phyloP scores from a whole-genome alignment of 2,113 vertebrate genomes.

The Pterocles orientalis region DNA sequence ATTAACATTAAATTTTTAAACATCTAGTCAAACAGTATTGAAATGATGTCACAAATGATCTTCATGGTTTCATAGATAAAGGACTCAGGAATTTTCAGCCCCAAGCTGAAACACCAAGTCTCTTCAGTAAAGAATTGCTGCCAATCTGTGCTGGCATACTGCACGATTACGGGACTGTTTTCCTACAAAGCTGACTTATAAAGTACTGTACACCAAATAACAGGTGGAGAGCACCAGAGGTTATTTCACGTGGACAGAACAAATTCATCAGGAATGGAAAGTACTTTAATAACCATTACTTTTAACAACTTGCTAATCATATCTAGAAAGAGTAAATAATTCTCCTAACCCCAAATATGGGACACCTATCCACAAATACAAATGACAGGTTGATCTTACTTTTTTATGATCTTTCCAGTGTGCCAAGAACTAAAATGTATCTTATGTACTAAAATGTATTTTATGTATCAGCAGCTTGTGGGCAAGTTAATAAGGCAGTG shows the following conservation, averaged over 20 bases:
- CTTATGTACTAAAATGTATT: too few relatives aligned
- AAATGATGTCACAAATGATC: accelerated
- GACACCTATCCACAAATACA: background rate
- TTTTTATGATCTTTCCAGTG: background rate
- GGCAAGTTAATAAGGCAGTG: background rate
- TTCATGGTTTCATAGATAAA: background rate
- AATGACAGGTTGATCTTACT: background rate
- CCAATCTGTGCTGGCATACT: background rate
- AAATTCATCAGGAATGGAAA: background rate
- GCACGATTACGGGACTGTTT: background rate
- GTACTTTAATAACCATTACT: background rate
- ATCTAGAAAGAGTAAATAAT: background rate
- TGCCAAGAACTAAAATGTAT: background rate
- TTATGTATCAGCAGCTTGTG: background rate
- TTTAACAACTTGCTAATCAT: background rate
- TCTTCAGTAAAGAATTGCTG: background rate
- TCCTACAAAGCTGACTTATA: background rate
- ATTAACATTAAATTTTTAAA: background rate
- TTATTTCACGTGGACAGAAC: background rate
- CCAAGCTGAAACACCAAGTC: accelerated
- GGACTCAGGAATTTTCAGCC: background rate
- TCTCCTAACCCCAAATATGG: background rate
- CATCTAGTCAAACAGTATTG: background rate
- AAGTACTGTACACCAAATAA: background rate
- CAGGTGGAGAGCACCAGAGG: background rate